A percentile compares a stretch with the other conserved stretches of the same genome.
Evolutionary conservation across 1,140 invertebrate genomes (phyloP).

Genomic region (Drosophila ohnishii): DNA sequence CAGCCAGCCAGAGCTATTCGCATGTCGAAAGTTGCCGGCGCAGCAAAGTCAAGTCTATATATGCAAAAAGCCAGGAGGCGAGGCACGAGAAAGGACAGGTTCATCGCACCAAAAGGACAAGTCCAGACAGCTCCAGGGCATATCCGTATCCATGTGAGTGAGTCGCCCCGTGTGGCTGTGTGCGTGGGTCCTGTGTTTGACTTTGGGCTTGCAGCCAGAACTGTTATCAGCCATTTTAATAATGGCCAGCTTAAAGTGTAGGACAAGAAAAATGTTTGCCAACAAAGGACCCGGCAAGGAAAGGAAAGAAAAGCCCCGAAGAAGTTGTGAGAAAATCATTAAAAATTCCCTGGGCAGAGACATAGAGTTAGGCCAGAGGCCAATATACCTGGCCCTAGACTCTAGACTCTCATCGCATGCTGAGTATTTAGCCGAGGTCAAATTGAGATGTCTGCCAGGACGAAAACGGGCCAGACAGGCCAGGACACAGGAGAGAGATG

Average conservation of each 20-base stretch:
- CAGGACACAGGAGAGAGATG: constrained; percentile 17
- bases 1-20: constrained; percentile 48
- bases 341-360: constrained; percentile 66
- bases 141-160: constrained; percentile 43
- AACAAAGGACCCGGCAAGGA: constrained; percentile 53
- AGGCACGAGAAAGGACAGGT: constrained; percentile 51
- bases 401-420: constrained; percentile 51
- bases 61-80: constrained; percentile 33
- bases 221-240: constrained; percentile 80
- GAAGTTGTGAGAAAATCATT: constrained; percentile 71
- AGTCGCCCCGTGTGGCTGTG: constrained; percentile 18
- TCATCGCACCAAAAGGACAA: constrained; percentile 73
- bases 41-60: constrained; percentile 49
- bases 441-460: constrained; percentile 72
- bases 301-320: constrained; percentile 47
- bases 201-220: constrained; percentile 74
- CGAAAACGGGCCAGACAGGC: constrained; percentile 31
- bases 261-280: constrained; percentile 79
- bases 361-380: constrained; percentile 36
- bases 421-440: constrained; percentile 65
- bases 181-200: constrained; percentile 62
- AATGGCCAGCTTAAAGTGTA: constrained; percentile 79
- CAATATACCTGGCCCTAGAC: constrained; percentile 45
- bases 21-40: constrained; percentile 55
- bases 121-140: constrained; percentile 64